Conservation (phyloP, 2,113 vertebrate species). For the Daboia siamensis region DNA sequence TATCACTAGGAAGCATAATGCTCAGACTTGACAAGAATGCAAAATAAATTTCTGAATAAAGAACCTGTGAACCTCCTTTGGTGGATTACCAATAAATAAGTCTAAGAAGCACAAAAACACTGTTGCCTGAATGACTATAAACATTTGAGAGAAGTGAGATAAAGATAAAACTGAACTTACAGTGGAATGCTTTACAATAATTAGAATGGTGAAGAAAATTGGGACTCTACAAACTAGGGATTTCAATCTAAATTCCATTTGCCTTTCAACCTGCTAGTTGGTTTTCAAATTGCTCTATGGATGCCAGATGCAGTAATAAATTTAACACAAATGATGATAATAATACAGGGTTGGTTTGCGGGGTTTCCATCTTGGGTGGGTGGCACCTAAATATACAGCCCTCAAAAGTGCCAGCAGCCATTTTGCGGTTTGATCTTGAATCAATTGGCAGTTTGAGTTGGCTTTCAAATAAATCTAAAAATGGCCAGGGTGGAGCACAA, state of each 20-base stretch:
- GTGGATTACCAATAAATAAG: neutral
- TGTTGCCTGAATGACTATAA: neutral
- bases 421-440: conserved; percentile 50
- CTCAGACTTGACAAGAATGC: neutral
- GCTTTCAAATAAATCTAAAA: conserved; percentile 52
- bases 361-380: conserved; percentile 49
- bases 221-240: conserved; percentile 13
- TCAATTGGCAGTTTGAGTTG: conserved; percentile 54
- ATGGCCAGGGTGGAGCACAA: conserved; percentile 33
- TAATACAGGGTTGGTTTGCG: conserved; percentile 51
- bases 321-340: conserved; percentile 48
- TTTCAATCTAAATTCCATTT: conserved; percentile 40
- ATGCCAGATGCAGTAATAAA: conserved; percentile 42
- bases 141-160: neutral
- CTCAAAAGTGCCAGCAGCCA: conserved; percentile 49
- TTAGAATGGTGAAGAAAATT: conserved; percentile 20
- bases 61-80: neutral
- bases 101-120: neutral
- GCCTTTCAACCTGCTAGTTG: conserved; percentile 52
- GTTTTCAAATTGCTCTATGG: conserved; percentile 40
- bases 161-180: conserved; percentile 4
- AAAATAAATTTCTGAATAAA: neutral
- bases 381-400: conserved; percentile 59
- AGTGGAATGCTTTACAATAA: conserved; percentile 3
- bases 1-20: too few relatives aligned